Evolutionary conservation across 2,888 invertebrate genomes (phyloP).

Genomic region (Empis stercorea): DNA sequence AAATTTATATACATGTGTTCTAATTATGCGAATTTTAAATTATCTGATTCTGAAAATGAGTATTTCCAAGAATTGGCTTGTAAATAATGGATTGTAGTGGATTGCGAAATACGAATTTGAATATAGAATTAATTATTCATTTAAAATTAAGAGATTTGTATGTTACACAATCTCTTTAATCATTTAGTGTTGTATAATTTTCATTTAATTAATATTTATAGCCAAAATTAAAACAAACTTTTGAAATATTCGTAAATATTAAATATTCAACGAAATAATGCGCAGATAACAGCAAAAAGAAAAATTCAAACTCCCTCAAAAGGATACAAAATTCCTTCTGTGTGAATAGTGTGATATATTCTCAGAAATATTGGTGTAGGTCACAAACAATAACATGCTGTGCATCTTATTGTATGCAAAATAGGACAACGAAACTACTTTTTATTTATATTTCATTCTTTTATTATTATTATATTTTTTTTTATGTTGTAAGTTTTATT

Average conservation of each 20-base stretch:
- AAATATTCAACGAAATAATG: constrained; percentile 3
- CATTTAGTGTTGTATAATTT: too few species aligned
- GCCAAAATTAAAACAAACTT: too few species aligned
- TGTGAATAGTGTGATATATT: constrained; percentile 23
- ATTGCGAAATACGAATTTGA: too few species aligned
- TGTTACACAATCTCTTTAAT: too few species aligned
- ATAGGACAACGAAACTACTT: constrained; percentile 16
- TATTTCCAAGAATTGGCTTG: too few species aligned
- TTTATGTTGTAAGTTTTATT: not conserved
- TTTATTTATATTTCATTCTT: not conserved
- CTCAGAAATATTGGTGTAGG: constrained; percentile 39
- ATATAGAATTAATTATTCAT: too few species aligned
- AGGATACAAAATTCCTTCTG: constrained; percentile 2
- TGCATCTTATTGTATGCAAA: constrained; percentile 38
- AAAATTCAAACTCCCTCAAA: not conserved
- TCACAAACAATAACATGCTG: constrained; percentile 38
- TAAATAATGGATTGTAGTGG: too few species aligned
- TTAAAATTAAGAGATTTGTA: too few species aligned
- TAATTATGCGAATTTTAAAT: too few species aligned
- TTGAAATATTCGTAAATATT: constrained; percentile 5
- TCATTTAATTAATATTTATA: too few species aligned
- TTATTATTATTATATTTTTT: not conserved
- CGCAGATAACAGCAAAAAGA: constrained; percentile 1
- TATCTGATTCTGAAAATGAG: too few species aligned
- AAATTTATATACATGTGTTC: too few species aligned